phyloP scores from a whole-genome alignment of 2,113 vertebrate species.

The Grammomys surdaster region DNA sequence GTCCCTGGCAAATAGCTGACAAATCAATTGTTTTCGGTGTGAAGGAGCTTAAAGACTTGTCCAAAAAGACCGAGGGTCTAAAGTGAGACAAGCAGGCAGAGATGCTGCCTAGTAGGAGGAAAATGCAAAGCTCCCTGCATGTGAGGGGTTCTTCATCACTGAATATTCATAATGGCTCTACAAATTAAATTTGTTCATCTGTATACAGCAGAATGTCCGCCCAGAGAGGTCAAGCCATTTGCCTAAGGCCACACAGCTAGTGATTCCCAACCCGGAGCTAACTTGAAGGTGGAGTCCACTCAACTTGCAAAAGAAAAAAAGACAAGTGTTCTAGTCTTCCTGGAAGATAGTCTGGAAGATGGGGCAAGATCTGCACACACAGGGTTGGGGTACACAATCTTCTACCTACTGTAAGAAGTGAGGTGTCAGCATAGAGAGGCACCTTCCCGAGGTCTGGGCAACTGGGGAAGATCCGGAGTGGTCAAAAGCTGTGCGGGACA shows the following conservation, averaged over 20 bases:
- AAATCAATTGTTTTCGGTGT: not conserved
- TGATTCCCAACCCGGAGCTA: not conserved
- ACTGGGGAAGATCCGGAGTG: rapidly evolving
- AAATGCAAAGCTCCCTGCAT: too few species aligned
- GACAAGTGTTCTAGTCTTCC: not conserved
- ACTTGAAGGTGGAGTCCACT: not conserved
- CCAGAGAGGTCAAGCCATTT: not conserved
- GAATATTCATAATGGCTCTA: not conserved
- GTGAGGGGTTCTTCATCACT: not conserved
- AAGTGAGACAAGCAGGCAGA: not conserved
- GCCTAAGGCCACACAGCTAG: not conserved
- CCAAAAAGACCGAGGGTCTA: not conserved
- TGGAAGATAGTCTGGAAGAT: not conserved
- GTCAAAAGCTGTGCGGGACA: not conserved
- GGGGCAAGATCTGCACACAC: not conserved
- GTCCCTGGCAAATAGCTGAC: not conserved
- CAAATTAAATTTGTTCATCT: not conserved
- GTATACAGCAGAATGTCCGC: not conserved
- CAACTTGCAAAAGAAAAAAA: rapidly evolving
- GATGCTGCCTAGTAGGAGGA: not conserved
- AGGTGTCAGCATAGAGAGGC: not conserved
- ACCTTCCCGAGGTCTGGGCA: too few species aligned
- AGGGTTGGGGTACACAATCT: not conserved
- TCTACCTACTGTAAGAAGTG: not conserved
- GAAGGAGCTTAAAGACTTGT: not conserved